Base-by-base conservation (phyloP, 2,113 vertebrate genomes). In the Osmerus mordax region DNA sequence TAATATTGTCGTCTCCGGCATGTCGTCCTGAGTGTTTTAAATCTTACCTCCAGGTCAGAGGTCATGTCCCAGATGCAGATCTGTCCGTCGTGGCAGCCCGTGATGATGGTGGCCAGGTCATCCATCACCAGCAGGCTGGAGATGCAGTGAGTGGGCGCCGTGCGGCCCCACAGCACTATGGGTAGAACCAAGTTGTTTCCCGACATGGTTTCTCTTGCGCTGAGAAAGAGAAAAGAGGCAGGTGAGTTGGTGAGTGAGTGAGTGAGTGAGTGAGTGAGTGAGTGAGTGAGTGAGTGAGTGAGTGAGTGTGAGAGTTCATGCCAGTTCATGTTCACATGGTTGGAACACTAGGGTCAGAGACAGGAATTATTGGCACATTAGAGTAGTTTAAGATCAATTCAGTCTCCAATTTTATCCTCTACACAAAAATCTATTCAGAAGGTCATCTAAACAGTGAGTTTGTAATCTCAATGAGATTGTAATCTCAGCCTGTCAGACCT, bases 41-140 rank as follows among this genome's bases (percentile, higher is more conserved):
- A 70, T 84, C 88, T 89, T 66, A 98, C 96, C 87, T 96, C 89
- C 14, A 99, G 82, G 52, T 95, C 93, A 0, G 81, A 54, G 0
- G 93, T 94, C 78, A 99, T 89, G 85, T 99, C 97, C 97, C 97
- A 99, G 13, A 99, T 95, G 72, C 96, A 99, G 76, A 99, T 97
- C 61, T 99, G 97, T 1, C 97, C 97, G 0, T 99, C 96, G 0
- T 98, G 96, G 86, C 97, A 99, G 19, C 97, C 97, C 0, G 95
- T 99, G 79, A 98, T 90, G 16, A 98, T 90, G n/a, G 93, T 93
- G 0, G 88, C 81, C 3, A 93, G 90, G 7, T 95, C 95, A 0
- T 99, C 97, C 87, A 96, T 93, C 47, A 99, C 89, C 82, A 99
- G 91, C 11, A 97, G 83, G 2, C 93, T 91, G 77, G 96, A 99